These are phyloP conservation scores for Phalacrocorax pelagicus DNA, from an alignment of 2,113 vertebrate species.

Conservation along the genomic window DNA sequence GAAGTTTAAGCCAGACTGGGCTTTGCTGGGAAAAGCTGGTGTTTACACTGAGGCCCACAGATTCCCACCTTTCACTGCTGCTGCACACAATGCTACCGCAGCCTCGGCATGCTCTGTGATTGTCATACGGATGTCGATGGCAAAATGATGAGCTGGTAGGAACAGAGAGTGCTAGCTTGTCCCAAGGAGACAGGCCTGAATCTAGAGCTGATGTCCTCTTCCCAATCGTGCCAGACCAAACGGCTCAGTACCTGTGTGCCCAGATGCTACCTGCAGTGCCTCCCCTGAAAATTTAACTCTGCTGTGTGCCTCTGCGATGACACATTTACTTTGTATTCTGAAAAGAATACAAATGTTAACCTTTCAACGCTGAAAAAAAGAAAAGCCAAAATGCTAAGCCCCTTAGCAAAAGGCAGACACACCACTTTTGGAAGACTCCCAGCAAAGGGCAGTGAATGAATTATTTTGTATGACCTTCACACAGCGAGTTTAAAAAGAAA, in stretches of 20 bases:
- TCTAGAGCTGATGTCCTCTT: not conserved
- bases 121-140: fast-evolving
- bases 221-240: not conserved
- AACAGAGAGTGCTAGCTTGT: fast-evolving
- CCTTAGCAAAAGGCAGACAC: not conserved
- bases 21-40: not conserved
- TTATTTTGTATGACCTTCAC: not conserved
- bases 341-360: not conserved
- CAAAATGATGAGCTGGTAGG: not conserved
- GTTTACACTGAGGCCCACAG: not conserved
- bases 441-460: not conserved
- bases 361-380: not conserved
- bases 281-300: not conserved
- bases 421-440: not conserved
- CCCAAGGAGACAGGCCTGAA: not conserved
- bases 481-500: not conserved
- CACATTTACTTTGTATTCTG: not conserved
- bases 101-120: fast-evolving
- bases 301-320: not conserved
- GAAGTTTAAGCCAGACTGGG: not conserved
- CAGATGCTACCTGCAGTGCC: not conserved
- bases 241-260: not conserved
- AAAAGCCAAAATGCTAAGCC: not conserved
- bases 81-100: not conserved
- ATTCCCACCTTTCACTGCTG: not conserved